Percentiles rank a stretch among this genome's conserved stretches.
phyloP scores from a whole-genome alignment of 1,140 invertebrate genomes.

The Drosophila triauraria region DNA sequence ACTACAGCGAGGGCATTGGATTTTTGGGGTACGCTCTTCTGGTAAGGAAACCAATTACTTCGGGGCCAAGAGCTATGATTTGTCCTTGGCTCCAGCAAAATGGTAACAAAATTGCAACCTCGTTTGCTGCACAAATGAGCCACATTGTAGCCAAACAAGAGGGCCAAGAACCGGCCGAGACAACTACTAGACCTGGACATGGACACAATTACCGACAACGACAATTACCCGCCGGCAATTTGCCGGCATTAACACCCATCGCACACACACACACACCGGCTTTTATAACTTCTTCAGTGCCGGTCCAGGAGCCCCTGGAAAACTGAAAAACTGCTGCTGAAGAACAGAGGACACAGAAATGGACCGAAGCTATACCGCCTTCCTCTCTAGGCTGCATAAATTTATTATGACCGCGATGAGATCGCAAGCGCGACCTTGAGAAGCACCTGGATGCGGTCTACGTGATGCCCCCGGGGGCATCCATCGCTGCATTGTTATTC shows the following conservation, averaged over 20 bases:
- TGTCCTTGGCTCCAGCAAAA: conserved; percentile 50
- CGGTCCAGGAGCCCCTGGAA: conserved; percentile 1
- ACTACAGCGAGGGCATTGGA: conserved; percentile 33
- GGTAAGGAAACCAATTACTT: conserved; percentile 46
- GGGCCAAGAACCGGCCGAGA: conserved; percentile 26
- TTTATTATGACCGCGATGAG: conserved; percentile 71
- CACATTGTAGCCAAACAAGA: conserved; percentile 63
- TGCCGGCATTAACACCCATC: conserved; percentile 75
- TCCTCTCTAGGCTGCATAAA: conserved; percentile 50
- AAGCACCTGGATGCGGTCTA: conserved; percentile 47
- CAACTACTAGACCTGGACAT: conserved; percentile 31
- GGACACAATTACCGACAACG: conserved; percentile 60
- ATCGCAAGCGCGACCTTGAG: conserved; percentile 70
- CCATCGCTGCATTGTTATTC: conserved; percentile 44
- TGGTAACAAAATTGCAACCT: conserved; percentile 67
- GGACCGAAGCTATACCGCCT: neutral
- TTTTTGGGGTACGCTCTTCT: conserved; percentile 12
- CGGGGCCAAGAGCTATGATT: conserved; percentile 65
- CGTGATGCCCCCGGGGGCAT: conserved; percentile 43
- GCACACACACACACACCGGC: conserved; percentile 16
- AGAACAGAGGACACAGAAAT: neutral
- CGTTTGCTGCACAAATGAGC: conserved; percentile 74
- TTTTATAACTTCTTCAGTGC: conserved; percentile 73
- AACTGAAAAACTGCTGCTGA: neutral
- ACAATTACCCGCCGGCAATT: conserved; percentile 79